Base-by-base conservation (phyloP, 2,113 vertebrate genomes). In the Tachuris rubrigastra region DNA sequence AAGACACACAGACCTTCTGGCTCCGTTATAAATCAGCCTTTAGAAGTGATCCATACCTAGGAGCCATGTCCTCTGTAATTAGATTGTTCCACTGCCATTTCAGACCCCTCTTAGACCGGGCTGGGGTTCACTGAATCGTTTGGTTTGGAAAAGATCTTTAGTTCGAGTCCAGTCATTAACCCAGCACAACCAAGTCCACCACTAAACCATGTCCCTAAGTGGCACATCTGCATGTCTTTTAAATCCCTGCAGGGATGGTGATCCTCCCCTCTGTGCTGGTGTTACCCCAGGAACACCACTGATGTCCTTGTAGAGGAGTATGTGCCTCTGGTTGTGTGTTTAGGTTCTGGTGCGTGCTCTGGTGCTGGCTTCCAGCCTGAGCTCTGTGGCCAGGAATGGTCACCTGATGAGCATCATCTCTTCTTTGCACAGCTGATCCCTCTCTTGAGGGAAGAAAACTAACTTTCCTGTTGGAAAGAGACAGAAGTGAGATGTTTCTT, bases 1-100 rank as follows among this genome's bases (percentile, higher is more conserved):
- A 88, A 39, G 60, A 50, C 79, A 20, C 76, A 30, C 87, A 94
- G 76, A 95, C 85, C 88, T 86, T 53, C 76, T 95, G 90, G 41
- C 95, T 95, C 79, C 85, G 5, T 88, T 85, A 68, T 90, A 74
- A 93, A 77, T 28, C 84, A 77, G 52, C 66, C 37, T n/a, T 65
- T 33, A 83, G 37, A 63, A 71, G 52, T 24, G 35, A 52, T 76
- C 63, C 44, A 7, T 92, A 75, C 91, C 65, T 74, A 68, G 65
- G 60, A 89, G 58, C 49, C 44, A 22, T 2, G 3, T 79, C 46
- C 41, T 73, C 46, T 72, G 14, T 66, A 66, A 37, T 73, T 41
- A 69, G 59, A 18, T 55, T 59, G 41, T 90, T 76, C 55, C 37
- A 37, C n/a, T 2, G 2, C 41, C 23, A 2, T 80, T 93, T 92